phyloP scores from a whole-genome alignment of 2,888 invertebrate genomes.

The Drosophila koepferae region DNA sequence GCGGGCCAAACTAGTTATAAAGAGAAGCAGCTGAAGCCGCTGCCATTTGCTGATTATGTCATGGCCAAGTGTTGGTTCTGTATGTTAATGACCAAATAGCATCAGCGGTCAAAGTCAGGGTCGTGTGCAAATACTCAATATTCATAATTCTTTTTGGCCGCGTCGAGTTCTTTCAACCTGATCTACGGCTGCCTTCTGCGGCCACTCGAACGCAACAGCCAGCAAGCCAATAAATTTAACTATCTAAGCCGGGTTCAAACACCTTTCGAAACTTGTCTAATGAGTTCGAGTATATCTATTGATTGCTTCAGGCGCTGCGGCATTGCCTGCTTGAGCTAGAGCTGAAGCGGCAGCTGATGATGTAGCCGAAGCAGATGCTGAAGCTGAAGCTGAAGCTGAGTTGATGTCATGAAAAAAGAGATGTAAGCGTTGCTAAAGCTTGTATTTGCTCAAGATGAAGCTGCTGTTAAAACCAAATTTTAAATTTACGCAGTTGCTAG shows the following conservation, averaged over 20 bases:
- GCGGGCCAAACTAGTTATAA: conserved; percentile 69
- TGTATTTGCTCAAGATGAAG: no score
- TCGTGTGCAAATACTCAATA: conserved; percentile 39
- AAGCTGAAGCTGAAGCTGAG: background rate
- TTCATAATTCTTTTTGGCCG: conserved; percentile 35
- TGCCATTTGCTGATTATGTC: conserved; percentile 59
- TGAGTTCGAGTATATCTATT: conserved; percentile 65
- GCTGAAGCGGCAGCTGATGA: background rate
- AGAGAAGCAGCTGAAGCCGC: conserved; percentile 26
- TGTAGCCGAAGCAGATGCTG: background rate
- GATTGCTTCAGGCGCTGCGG: conserved; percentile 40
- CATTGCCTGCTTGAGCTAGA: background rate
- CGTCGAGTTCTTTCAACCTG: conserved; percentile 60
- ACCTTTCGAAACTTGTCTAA: conserved; percentile 74
- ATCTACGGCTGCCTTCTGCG: background rate
- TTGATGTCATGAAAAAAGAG: no score
- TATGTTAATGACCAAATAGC: conserved; percentile 49
- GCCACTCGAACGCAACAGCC: conserved; percentile 48
- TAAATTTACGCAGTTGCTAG: background rate
- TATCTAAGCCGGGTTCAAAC: conserved; percentile 65
- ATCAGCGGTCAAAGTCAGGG: conserved; percentile 60
- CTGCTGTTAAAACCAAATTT: background rate
- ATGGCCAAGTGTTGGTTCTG: conserved; percentile 36
- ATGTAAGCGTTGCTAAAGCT: background rate
- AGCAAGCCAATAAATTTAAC: conserved; percentile 43